phyloP scores from a whole-genome alignment of 1,140 invertebrate genomes.

The Papilio machaon region DNA sequence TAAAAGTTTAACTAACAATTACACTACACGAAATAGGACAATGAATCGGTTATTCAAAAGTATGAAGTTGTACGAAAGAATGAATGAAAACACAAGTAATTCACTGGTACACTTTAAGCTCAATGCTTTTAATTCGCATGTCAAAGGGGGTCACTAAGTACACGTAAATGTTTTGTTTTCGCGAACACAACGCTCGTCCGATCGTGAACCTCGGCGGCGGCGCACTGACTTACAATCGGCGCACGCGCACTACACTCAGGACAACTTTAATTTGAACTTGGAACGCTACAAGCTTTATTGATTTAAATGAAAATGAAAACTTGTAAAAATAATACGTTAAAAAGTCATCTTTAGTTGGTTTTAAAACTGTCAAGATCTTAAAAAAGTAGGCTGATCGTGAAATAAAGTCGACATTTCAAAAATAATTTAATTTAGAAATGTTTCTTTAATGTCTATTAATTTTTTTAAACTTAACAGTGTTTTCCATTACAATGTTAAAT shows the following conservation, averaged over 20 bases:
- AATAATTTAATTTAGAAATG: too few species aligned
- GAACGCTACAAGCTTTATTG: constrained; percentile 49
- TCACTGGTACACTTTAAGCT: not conserved
- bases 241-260: constrained; percentile 55
- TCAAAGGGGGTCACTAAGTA: not conserved
- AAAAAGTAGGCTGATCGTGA: too few species aligned
- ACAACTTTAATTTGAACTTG: constrained; percentile 66
- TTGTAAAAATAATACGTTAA: not conserved
- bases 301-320: not conserved
- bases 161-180: constrained; percentile 23
- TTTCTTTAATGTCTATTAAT: too few species aligned
- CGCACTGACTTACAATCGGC: constrained; percentile 58
- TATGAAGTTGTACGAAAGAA: not conserved
- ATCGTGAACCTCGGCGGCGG: constrained; percentile 63
- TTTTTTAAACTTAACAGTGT: too few species aligned
- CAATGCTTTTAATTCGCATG: not conserved
- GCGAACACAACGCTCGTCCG: constrained; percentile 59
- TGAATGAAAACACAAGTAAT: not conserved
- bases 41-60: not conserved
- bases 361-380: too few species aligned
- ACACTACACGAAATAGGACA: not conserved
- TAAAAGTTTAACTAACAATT: constrained; percentile 32
- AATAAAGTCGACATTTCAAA: too few species aligned
- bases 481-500: too few species aligned
- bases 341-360: too few species aligned